phyloP scores from a whole-genome alignment of 2,113 vertebrate genomes.

The Pseudopodoces humilis region DNA sequence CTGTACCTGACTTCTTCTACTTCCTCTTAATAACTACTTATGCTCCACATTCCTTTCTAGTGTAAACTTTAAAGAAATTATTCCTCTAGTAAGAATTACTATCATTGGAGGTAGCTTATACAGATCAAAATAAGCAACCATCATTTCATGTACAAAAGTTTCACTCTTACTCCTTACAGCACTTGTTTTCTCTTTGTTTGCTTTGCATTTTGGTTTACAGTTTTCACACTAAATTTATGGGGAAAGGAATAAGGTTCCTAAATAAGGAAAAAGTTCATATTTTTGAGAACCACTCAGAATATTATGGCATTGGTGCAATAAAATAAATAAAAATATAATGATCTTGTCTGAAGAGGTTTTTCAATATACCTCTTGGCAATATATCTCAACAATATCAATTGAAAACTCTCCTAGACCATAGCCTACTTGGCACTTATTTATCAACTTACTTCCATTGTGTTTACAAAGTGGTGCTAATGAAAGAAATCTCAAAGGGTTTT shows the following conservation, averaged over 20 bases:
- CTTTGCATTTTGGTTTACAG: background rate
- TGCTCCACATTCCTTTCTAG: background rate
- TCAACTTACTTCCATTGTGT: conserved; percentile 25
- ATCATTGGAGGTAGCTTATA: background rate
- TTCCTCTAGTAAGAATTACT: background rate
- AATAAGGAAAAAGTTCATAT: background rate
- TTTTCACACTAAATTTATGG: background rate
- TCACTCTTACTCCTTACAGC: background rate
- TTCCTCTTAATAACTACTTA: background rate
- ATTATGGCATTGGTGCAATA: background rate
- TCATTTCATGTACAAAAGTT: rapidly evolving
- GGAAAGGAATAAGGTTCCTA: background rate
- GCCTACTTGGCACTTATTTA: conserved; percentile 17
- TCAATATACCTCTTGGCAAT: conserved; percentile 42
- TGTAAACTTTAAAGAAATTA: background rate
- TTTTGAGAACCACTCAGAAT: background rate
- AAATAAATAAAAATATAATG: conserved; percentile 49
- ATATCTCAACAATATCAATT: background rate
- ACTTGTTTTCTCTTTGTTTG: background rate
- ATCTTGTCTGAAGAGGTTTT: conserved; percentile 63
- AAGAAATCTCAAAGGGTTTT: background rate
- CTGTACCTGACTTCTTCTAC: background rate
- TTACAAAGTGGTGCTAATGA: conserved; percentile 27
- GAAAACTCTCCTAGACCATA: conserved; percentile 22
- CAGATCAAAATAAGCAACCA: background rate